Percentiles rank a stretch among this genome's conserved stretches.
Conservation (phyloP, 2,888 invertebrate species). For the Nemapogon koenigi region DNA sequence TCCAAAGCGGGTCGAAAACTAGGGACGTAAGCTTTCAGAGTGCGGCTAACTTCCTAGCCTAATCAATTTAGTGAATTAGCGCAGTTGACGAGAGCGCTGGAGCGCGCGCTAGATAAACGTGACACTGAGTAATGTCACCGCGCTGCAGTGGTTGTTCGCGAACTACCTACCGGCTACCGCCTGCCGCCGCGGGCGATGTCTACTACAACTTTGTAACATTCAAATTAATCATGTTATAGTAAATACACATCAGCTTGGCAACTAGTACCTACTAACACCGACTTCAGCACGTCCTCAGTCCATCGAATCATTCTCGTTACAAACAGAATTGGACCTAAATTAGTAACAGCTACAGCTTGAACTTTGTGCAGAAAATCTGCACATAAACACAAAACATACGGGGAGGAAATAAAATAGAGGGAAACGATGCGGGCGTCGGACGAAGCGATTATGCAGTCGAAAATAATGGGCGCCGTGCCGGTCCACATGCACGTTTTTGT, state of each 20-base stretch:
- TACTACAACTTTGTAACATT: constrained; percentile 12
- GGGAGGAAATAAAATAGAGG: constrained; percentile 62
- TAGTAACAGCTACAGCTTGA: constrained; percentile 62
- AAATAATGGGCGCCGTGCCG: constrained; percentile 54
- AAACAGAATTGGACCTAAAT: constrained; percentile 51
- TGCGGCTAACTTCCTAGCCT: constrained; percentile 31
- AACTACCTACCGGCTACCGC: constrained; percentile 30
- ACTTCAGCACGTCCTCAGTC: not conserved
- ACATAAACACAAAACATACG: constrained; percentile 56
- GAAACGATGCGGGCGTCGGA: constrained; percentile 63
- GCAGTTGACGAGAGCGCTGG: constrained; percentile 17
- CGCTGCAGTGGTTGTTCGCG: constrained; percentile 25
- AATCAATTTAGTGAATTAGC: constrained; percentile 32
- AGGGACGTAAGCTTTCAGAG: constrained; percentile 34
- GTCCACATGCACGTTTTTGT: constrained; percentile 65
- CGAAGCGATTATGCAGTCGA: constrained; percentile 66
- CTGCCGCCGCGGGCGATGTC: not conserved
- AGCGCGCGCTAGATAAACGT: constrained; percentile 10
- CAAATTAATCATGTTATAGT: constrained; percentile 61
- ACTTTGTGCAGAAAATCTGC: constrained; percentile 55
- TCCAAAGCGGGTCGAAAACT: constrained; percentile 30
- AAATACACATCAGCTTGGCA: constrained; percentile 59
- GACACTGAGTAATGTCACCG: constrained; percentile 12
- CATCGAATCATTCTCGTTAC: not conserved
- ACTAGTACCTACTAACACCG: constrained; percentile 1